phyloP scores from a whole-genome alignment of 2,113 vertebrate genomes.

The Australoheros scitulus region DNA sequence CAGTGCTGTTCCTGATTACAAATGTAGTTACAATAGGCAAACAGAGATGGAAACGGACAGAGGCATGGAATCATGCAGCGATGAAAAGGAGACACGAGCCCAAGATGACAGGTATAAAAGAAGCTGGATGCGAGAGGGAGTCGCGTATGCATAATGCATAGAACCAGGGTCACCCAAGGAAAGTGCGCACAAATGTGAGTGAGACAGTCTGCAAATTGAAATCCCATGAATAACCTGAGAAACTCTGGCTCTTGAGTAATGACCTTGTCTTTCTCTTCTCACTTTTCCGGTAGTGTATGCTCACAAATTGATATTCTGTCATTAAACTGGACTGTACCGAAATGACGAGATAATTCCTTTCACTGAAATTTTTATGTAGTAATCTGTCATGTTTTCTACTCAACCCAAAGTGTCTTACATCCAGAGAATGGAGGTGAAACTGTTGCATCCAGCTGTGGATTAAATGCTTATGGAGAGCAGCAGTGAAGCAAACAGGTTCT shows the following conservation, averaged over 20 bases:
- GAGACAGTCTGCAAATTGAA: conserved; percentile 31
- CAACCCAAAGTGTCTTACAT: neutral
- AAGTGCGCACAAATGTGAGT: neutral
- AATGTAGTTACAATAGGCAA: conserved; percentile 23
- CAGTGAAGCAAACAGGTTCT: neutral
- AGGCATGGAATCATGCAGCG: neutral
- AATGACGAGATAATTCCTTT: neutral
- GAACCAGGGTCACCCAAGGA: conserved; percentile 29
- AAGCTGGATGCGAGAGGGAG: conserved; percentile 9
- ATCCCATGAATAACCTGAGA: conserved; percentile 44
- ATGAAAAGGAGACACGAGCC: conserved; percentile 7
- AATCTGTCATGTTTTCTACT: conserved; percentile 1
- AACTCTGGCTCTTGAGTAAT: conserved; percentile 20
- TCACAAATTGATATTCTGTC: conserved; percentile 41
- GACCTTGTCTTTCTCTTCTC: conserved; percentile 36
- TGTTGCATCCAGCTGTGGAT: conserved; percentile 17
- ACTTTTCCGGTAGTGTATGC: neutral
- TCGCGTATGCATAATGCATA: conserved; percentile 47
- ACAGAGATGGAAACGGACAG: neutral
- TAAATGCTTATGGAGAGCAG: neutral
- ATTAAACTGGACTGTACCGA: conserved; percentile 4
- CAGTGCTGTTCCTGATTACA: conserved; percentile 31
- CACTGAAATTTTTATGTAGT: neutral
- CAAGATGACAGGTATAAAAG: conserved; percentile 36
- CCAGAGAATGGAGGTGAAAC: neutral